Evolutionary conservation across 2,113 vertebrate genomes (phyloP), one percentile per base, ranked within the genome.

Genomic region (Atrichornis clamosus): DNA sequence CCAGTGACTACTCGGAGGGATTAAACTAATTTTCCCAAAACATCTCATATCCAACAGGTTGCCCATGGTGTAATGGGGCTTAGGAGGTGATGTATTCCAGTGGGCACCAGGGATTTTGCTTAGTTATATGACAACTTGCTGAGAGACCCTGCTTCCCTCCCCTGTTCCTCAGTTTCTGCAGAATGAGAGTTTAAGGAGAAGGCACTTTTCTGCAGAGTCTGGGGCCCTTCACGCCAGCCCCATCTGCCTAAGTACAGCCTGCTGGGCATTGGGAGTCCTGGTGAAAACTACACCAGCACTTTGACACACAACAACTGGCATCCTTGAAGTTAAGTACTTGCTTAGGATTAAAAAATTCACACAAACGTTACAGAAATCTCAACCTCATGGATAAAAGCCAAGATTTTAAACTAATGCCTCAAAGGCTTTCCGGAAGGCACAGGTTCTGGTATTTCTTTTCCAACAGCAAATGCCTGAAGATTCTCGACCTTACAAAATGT

Each of bases 201-300:
- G 41, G 9, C 16, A 7, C 10, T 89, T 75, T 30, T 11, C 83
- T 64, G 50, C 17, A 23, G 46, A 5, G 14, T 27, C 35, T 24
- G 35, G 9, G 18, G 10, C 41, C 15, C 63, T 52, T 59, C 70
- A 3, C 3, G 35, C 2, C 35, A 11, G 17, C 30, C 60, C 58
- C 22, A 1, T 26, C 27, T 41, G 21, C 14, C 58, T 12, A 7
- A 7, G 58, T 19, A 11, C 28, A 32, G 49, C 49, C 65, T 0
- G 1, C 63, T 7, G 80, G 23, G 35, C 30, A 4, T 1, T 0
- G 0, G 13, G 18, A 47, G 11, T 13, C 32, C 46, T 1, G 1
- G 15, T 37, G 28, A 73, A 65, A 87, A 62, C 60, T 16, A 39
- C 55, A 37, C 11, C 3, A 62, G 27, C 5, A n/a, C 35, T 22